Evolutionary conservation across 1,140 invertebrate species (phyloP).

Genomic region (Drosophila malerkotliana): DNA sequence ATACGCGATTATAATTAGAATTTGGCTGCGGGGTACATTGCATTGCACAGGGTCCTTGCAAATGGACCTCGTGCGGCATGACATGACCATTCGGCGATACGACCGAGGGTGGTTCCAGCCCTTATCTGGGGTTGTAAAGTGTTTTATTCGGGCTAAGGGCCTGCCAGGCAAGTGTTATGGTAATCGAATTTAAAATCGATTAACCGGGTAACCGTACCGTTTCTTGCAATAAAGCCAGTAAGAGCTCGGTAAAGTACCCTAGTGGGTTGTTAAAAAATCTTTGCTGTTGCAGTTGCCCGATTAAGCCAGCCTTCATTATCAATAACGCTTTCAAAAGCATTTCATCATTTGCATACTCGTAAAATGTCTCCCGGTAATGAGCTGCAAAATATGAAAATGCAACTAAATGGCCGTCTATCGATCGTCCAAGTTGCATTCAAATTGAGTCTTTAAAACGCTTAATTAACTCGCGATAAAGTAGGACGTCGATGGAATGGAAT

Average conservation of each 20-base stretch:
- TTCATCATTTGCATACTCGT: slow-evolving; percentile 62
- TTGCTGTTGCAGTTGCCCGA: neutral
- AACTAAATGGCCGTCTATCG: slow-evolving; percentile 16
- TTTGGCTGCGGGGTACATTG: slow-evolving; percentile 60
- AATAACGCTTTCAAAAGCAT: neutral
- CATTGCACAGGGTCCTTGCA: slow-evolving; percentile 27
- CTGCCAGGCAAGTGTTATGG: slow-evolving; percentile 46
- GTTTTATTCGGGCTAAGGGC: slow-evolving; percentile 32
- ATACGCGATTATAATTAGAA: slow-evolving; percentile 81
- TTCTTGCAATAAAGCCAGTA: neutral
- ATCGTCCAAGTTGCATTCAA: slow-evolving; percentile 67
- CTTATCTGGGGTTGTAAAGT: slow-evolving; percentile 66
- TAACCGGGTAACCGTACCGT: slow-evolving; percentile 38
- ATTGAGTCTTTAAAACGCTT: slow-evolving; percentile 66
- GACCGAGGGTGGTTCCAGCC: slow-evolving; percentile 25
- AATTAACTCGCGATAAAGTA: slow-evolving; percentile 43
- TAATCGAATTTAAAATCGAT: slow-evolving; percentile 78
- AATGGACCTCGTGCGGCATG: slow-evolving; percentile 34
- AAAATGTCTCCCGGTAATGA: slow-evolving; percentile 26
- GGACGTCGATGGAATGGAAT: slow-evolving; percentile 5
- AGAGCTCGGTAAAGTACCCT: neutral
- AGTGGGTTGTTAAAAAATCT: neutral
- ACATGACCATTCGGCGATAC: slow-evolving; percentile 37
- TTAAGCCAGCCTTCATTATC: neutral
- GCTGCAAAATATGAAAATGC: slow-evolving; percentile 31